Evolutionary conservation across 2,888 invertebrate species (phyloP).

Genomic region (Aleiodes alternator): DNA sequence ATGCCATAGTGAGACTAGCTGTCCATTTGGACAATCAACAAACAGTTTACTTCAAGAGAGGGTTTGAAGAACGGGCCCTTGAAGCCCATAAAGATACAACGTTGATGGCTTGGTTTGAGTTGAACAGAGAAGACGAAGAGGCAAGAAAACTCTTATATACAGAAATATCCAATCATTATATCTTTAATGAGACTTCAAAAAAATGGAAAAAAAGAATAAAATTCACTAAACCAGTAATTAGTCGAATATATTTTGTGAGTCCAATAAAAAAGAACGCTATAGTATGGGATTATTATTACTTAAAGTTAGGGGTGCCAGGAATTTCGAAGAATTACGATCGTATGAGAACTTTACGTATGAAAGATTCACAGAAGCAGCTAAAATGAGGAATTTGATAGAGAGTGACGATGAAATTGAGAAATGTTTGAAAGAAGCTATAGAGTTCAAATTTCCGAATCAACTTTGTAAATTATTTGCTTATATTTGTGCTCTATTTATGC

Average conservation of each 20-base stretch:
- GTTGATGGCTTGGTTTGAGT: constrained; percentile 36
- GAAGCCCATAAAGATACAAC: too few relatives aligned
- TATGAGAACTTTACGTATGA: constrained; percentile 25
- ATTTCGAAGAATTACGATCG: constrained; percentile 27
- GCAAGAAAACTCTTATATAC: constrained; percentile 41
- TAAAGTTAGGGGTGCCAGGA: neutral
- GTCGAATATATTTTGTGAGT: constrained; percentile 48
- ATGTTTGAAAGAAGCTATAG: constrained; percentile 41
- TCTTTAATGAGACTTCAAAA: constrained; percentile 38
- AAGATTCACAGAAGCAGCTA: constrained; percentile 15
- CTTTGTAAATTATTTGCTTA: constrained; percentile 27
- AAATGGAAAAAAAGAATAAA: constrained; percentile 36
- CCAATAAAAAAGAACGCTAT: constrained; percentile 46
- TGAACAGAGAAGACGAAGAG: constrained; percentile 35
- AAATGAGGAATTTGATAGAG: constrained; percentile 27
- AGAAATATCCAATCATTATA: constrained; percentile 43
- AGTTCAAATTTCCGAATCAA: constrained; percentile 39
- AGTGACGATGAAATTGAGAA: constrained; percentile 45
- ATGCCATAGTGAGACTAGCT: too few relatives aligned
- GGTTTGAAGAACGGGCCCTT: too few relatives aligned
- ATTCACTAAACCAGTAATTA: constrained; percentile 41
- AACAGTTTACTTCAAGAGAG: too few relatives aligned
- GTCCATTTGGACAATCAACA: too few relatives aligned
- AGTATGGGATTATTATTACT: constrained; percentile 41
- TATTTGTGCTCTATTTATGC: too few relatives aligned